A percentile compares a stretch with the other conserved stretches of the same genome.
Evolutionary conservation across 2,113 vertebrate genomes (phyloP).

Genomic region (Eulacestoma nigropectus): DNA sequence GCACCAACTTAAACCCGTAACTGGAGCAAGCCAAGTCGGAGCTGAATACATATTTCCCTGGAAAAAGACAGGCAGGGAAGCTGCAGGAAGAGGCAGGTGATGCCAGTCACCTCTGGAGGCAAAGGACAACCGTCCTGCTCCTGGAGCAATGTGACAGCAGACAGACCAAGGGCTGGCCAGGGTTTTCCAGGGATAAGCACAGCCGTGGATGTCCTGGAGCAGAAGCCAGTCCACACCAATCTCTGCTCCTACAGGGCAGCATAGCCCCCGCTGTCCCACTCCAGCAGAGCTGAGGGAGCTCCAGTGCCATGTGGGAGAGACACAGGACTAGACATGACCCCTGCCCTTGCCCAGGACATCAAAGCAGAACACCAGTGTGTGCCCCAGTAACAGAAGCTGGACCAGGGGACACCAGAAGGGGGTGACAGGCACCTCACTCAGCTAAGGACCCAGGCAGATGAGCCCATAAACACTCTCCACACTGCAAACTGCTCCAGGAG

Average conservation of each 20-base stretch:
- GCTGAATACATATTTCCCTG: background rate
- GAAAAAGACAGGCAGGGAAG: background rate
- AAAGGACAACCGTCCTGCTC: background rate
- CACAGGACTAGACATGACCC: background rate
- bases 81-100: background rate
- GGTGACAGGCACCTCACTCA: too few relatives aligned
- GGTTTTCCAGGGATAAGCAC: background rate
- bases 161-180: rapidly evolving
- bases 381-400: background rate
- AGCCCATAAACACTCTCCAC: background rate
- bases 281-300: background rate
- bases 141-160: background rate
- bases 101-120: background rate
- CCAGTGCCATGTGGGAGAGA: rapidly evolving
- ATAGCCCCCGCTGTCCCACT: too few relatives aligned
- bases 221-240: background rate
- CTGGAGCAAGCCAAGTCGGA: background rate
- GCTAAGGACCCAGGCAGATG: background rate
- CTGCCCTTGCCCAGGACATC: background rate
- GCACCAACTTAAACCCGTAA: background rate
- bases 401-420: background rate
- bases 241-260: too few relatives aligned
- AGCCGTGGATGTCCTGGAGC: background rate
- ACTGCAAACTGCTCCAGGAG: background rate
- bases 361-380: background rate